phyloP scores from a whole-genome alignment of 2,888 invertebrate species.

The Fabriciana adippe region DNA sequence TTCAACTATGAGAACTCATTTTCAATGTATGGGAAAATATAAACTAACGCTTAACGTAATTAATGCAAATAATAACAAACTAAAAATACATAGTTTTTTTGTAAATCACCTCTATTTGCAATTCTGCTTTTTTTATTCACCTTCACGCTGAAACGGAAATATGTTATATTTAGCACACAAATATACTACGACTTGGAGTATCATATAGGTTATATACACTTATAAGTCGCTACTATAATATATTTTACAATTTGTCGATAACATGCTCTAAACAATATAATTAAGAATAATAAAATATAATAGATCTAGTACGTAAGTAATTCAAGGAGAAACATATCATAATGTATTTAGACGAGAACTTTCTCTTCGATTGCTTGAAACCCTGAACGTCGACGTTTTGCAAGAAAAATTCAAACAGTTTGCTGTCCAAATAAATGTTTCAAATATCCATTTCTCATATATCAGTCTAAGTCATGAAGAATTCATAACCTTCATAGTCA shows the following conservation, averaged over 20 bases:
- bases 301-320: not conserved
- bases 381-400: not conserved
- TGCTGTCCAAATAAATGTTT: no score
- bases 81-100: slow-evolving; percentile 4
- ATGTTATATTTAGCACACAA: not conserved
- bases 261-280: no score
- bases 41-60: slow-evolving; percentile 22
- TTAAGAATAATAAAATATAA: not conserved
- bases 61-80: slow-evolving; percentile 18
- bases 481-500: no score
- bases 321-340: slow-evolving; percentile 18
- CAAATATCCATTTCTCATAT: no score
- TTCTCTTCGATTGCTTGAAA: slow-evolving; percentile 6
- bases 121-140: not conserved
- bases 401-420: not conserved
- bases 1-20: slow-evolving; percentile 52
- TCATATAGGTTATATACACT: no score
- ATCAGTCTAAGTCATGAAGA: no score
- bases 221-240: no score
- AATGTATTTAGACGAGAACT: slow-evolving; percentile 10
- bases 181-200: no score
- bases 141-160: no score
- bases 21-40: slow-evolving; percentile 43
- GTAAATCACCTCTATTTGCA: slow-evolving; percentile 2
- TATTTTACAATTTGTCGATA: no score